Evolutionary conservation across 2,113 vertebrate species (phyloP).

Genomic region (Clarias macrocephalus): DNA sequence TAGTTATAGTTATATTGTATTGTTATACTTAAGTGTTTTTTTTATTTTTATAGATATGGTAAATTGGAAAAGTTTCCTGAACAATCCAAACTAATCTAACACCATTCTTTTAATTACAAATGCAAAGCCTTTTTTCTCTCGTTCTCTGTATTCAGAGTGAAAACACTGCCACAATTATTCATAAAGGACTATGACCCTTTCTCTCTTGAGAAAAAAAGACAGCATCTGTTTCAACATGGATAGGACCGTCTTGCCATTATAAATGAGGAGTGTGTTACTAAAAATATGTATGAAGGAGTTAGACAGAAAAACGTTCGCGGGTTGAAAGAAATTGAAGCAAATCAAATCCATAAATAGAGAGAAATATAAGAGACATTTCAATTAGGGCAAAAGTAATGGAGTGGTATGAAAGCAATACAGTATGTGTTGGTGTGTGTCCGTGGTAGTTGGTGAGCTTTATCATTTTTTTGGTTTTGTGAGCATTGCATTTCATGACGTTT

Average conservation of each 20-base stretch:
- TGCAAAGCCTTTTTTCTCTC: background rate
- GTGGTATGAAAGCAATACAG: background rate
- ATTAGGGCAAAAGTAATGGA: background rate
- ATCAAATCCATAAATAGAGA: background rate
- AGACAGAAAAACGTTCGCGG: background rate
- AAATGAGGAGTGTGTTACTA: background rate
- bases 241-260: background rate
- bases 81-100: background rate
- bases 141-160: background rate
- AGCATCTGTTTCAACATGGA: background rate
- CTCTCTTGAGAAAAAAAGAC: background rate
- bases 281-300: background rate
- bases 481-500: background rate
- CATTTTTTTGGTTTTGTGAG: background rate
- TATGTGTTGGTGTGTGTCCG: background rate
- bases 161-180: slow-evolving; percentile 22
- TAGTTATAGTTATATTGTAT: background rate
- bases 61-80: background rate
- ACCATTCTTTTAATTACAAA: slow-evolving; percentile 8
- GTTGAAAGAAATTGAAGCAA: background rate
- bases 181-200: slow-evolving; percentile 25
- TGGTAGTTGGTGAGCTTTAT: background rate
- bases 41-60: background rate
- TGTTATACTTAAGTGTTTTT: background rate
- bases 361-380: background rate